Conservation (phyloP, 2,888 invertebrate species). For the Cyrtodaria siliqua region DNA sequence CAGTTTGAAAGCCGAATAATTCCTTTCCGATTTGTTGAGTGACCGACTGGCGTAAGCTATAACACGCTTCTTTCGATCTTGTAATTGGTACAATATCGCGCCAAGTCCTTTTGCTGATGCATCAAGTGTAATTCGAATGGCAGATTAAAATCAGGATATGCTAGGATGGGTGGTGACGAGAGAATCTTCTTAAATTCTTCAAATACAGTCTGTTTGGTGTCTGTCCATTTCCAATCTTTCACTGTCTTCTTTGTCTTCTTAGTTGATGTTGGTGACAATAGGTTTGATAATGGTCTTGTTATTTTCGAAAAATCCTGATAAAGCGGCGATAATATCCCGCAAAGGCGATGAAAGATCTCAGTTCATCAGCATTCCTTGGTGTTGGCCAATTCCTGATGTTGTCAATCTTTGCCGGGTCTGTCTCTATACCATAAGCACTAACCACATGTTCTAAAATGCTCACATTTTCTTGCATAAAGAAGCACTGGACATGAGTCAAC, state of each 20-base stretch:
- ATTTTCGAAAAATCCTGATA: conserved; percentile 15
- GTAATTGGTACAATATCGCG: conserved; percentile 49
- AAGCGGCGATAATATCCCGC: conserved; percentile 13
- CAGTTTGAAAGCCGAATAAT: conserved; percentile 48
- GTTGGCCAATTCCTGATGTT: conserved; percentile 20
- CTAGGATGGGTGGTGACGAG: conserved; percentile 25
- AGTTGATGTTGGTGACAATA: conserved; percentile 10
- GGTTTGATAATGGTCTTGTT: conserved; percentile 10
- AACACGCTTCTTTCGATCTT: conserved; percentile 24
- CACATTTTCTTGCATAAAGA: too few relatives aligned
- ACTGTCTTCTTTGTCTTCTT: conserved; percentile 4
- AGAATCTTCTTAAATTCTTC: conserved; percentile 26
- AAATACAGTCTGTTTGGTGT: conserved; percentile 12
- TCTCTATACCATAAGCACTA: conserved; percentile 7
- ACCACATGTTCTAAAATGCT: too few relatives aligned
- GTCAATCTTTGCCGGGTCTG: conserved; percentile 9
- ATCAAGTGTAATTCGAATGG: conserved; percentile 41
- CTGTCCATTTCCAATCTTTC: conserved; percentile 13
- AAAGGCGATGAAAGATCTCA: conserved; percentile 1
- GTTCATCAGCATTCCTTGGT: conserved; percentile 8
- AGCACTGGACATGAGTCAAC: conserved; percentile 54
- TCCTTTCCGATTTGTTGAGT: conserved; percentile 27
- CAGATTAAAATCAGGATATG: conserved; percentile 19
- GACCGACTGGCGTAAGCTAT: conserved; percentile 22
- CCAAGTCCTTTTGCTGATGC: conserved; percentile 33